phyloP scores from a whole-genome alignment of 1,140 invertebrate genomes.

The Luehdorfia chinensis region DNA sequence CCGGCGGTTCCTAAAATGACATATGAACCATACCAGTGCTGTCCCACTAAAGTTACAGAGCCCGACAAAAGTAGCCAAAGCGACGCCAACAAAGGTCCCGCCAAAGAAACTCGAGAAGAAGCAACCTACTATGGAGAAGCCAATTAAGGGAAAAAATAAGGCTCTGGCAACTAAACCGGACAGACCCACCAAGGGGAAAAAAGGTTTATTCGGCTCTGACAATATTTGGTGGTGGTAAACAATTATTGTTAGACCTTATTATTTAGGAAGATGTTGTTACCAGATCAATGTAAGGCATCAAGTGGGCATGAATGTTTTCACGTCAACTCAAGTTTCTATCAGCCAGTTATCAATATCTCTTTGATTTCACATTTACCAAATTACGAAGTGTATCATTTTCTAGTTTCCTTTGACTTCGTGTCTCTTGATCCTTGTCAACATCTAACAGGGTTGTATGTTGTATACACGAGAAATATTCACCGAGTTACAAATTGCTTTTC shows the following conservation, averaged over 20 bases:
- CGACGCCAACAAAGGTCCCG: slow-evolving; percentile 76
- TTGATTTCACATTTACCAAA: slow-evolving; percentile 38
- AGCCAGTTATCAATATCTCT: slow-evolving; percentile 30
- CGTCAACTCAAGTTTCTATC: slow-evolving; percentile 29
- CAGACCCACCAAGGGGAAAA: slow-evolving; percentile 82
- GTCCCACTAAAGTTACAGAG: slow-evolving; percentile 88
- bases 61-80: slow-evolving; percentile 83
- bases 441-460: slow-evolving; percentile 59
- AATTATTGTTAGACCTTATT: slow-evolving; percentile 52
- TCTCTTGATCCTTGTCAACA: slow-evolving; percentile 69
- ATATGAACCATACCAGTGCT: slow-evolving; percentile 93
- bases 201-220: slow-evolving; percentile 89
- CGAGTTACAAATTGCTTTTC: no score
- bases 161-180: slow-evolving; percentile 70
- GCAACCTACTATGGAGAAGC: slow-evolving; percentile 51
- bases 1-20: slow-evolving; percentile 86
- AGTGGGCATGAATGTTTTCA: slow-evolving; percentile 68
- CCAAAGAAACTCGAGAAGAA: slow-evolving; percentile 67
- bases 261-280: slow-evolving; percentile 48
- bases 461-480: no score
- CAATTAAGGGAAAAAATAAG: slow-evolving; percentile 69
- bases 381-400: slow-evolving; percentile 45
- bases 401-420: slow-evolving; percentile 58
- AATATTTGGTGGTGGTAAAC: slow-evolving; percentile 83
- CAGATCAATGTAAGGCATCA: slow-evolving; percentile 54